A percentile compares a stretch with the other conserved stretches of the same genome.
phyloP scores from a whole-genome alignment of 2,888 invertebrate genomes.

The Diadegma fenestrale region DNA sequence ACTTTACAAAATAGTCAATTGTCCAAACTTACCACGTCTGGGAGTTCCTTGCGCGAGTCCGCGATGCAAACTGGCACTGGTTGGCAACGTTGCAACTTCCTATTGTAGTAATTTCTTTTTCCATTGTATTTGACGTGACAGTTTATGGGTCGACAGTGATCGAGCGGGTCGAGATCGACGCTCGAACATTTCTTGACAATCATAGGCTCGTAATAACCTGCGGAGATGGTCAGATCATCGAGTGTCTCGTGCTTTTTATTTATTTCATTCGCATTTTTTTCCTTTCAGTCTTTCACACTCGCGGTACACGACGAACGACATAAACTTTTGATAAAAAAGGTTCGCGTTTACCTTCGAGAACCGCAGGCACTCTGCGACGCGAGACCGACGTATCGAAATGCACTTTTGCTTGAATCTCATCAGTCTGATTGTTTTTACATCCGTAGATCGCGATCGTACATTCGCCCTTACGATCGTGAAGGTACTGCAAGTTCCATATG shows the following conservation, averaged over 20 bases:
- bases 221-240: conserved; percentile 7
- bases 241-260: not conserved
- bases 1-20: no score
- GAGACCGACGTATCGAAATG: conserved; percentile 69
- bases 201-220: conserved; percentile 68
- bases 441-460: conserved; percentile 69
- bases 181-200: conserved; percentile 72
- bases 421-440: conserved; percentile 63
- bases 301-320: not conserved
- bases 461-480: conserved; percentile 72
- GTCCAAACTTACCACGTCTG: conserved; percentile 81
- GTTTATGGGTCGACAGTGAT: conserved; percentile 86
- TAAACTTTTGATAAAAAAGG: not conserved
- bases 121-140: conserved; percentile 87
- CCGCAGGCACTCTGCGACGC: conserved; percentile 52
- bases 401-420: conserved; percentile 67
- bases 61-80: conserved; percentile 82
- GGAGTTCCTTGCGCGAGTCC: conserved; percentile 77
- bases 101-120: conserved; percentile 85
- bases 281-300: not conserved
- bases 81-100: conserved; percentile 76
- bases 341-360: conserved; percentile 69
- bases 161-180: conserved; percentile 85
- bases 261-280: not conserved
- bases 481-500: conserved; percentile 63